These are phyloP conservation scores for Dermolepida albohirtum DNA, from an alignment of 2,888 invertebrate species.

Conservation along the genomic window DNA sequence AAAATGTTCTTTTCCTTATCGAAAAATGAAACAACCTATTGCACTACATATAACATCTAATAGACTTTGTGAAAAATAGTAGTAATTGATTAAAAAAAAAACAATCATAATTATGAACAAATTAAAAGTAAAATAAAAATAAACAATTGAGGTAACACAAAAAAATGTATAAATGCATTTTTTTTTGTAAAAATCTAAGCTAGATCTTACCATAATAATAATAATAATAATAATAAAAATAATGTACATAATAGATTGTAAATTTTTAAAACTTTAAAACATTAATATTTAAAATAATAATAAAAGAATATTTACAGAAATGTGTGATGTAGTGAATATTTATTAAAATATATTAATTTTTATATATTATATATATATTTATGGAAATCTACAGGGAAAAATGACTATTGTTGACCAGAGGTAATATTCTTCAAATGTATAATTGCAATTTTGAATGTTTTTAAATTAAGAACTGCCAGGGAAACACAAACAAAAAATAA, in stretches of 20 bases:
- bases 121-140: constrained; percentile 47
- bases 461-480: too few species aligned
- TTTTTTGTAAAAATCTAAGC: constrained; percentile 49
- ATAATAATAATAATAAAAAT: constrained; percentile 43
- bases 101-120: constrained; percentile 33
- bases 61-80: constrained; percentile 40
- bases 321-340: constrained; percentile 51
- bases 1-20: background rate
- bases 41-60: constrained; percentile 40
- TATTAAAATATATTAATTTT: constrained; percentile 38
- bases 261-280: constrained; percentile 42
- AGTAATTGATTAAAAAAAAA: constrained; percentile 41
- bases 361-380: constrained; percentile 7
- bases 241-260: constrained; percentile 30
- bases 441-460: constrained; percentile 5
- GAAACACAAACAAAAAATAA: constrained; percentile 38
- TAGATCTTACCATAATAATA: constrained; percentile 46
- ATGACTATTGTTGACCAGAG: constrained; percentile 50
- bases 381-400: constrained; percentile 46
- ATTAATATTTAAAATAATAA: constrained; percentile 54
- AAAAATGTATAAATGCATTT: constrained; percentile 57
- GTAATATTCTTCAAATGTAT: constrained; percentile 46
- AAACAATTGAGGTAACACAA: constrained; percentile 59
- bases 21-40: constrained; percentile 25
- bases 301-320: constrained; percentile 51